These are phyloP conservation scores for Pantherophis alleghaniensis DNA, from an alignment of 2,797 vertebrate genomes.

Conservation along the genomic window DNA sequence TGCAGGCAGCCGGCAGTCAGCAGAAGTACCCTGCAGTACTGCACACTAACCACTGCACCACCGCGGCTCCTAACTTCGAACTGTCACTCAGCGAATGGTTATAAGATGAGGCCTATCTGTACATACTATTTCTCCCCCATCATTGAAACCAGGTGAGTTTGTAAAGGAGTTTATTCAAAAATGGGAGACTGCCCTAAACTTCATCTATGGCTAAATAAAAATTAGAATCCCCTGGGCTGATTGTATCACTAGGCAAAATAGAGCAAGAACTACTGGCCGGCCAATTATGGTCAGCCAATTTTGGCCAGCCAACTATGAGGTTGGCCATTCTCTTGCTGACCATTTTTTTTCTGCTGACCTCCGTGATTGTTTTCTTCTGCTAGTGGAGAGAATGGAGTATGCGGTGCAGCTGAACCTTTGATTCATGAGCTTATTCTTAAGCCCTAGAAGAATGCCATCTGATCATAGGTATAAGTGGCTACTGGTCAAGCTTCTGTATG, in stretches of 20 bases:
- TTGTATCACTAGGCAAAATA: background rate
- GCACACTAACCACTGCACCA: too few relatives aligned
- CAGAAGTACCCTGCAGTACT: too few relatives aligned
- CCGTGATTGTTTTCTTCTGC: background rate
- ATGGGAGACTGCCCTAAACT: background rate
- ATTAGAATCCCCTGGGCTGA: background rate
- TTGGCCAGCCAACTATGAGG: too few relatives aligned
- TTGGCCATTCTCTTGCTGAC: background rate
- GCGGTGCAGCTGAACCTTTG: background rate
- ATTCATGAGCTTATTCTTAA: background rate
- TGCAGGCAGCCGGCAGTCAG: too few relatives aligned
- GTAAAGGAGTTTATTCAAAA: background rate
- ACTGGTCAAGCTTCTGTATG: background rate
- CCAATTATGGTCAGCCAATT: too few relatives aligned
- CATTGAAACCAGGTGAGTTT: background rate
- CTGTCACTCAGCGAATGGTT: too few relatives aligned
- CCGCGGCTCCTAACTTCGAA: too few relatives aligned
- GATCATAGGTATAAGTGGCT: background rate
- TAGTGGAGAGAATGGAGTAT: background rate
- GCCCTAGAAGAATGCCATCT: background rate
- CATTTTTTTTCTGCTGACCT: background rate
- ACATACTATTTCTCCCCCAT: background rate
- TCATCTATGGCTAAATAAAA: background rate
- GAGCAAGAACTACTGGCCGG: background rate
- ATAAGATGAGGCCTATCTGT: too few relatives aligned